Evolutionary conservation across 2,113 vertebrate genomes (phyloP), one percentile per base, ranked within the genome.

Genomic region (Esox niger): DNA sequence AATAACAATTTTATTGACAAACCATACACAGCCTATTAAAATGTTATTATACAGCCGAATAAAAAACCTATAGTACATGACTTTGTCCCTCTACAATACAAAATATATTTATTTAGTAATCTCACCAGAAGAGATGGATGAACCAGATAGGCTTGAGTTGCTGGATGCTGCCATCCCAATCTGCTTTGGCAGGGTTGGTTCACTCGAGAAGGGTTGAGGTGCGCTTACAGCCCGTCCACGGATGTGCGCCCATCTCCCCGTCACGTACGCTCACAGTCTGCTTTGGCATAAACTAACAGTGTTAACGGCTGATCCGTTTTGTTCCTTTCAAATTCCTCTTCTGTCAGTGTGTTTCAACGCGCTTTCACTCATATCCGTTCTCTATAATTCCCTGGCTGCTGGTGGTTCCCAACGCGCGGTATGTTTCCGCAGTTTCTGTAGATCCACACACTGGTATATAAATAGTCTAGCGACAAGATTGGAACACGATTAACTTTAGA

Each of bases 91-190:
- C 17, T 15, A 43, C 17, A 10, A 43, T 15, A 17, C 38, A 17
- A 43, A 17, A 43, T 43, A 43, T 43, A 15, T 52, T 23, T 6
- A 52, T 52, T 9, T 23, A 9, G n/a, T 4, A 71, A 59, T 92
- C 95, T 95, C 89, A 98, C 96, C 96, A 21, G 96, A 98, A 84
- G 96, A 97, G 74, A 97, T 81, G 1, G 96, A 98, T 59, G 96
- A 98, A 87, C 96, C 96, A 63, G 96, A 98, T 85, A 98, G 90
- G 86, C 96, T 98, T 73, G 96, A 98, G 94, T 95, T 98, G 74
- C 96, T 98, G 79, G 96, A 98, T 77, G 96, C 94, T 87, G 96
- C 96, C 96, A 98, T 98, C 80, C 82, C 92, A 68, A 75, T 72
- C 64, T 31, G 74, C 62, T 55, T 76, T 30, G 66, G 59, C 82